Conservation (phyloP, 1,140 invertebrate genomes). For the Batillaria attramentaria region DNA sequence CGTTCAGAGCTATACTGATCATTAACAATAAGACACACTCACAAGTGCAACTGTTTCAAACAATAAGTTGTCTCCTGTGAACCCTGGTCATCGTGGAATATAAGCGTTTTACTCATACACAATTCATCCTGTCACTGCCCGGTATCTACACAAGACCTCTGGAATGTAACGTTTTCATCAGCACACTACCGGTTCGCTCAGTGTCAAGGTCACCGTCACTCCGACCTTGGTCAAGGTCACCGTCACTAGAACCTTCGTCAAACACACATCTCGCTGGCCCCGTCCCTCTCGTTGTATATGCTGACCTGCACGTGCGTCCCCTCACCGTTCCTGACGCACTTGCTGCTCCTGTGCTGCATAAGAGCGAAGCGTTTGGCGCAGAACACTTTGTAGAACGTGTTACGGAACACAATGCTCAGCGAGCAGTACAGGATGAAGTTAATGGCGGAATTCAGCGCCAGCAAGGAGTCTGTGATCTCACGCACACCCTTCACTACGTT, state of each 20-base stretch:
- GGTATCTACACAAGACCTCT: too few species aligned
- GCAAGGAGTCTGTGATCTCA: conserved; percentile 83
- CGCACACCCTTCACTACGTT: conserved; percentile 75
- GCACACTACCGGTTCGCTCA: too few species aligned
- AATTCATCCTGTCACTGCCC: too few species aligned
- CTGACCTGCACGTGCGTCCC: conserved; percentile 30
- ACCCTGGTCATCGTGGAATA: too few species aligned
- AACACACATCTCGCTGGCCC: neutral
- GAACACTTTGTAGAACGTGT: conserved; percentile 44
- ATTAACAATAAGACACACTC: too few species aligned
- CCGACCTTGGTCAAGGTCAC: too few species aligned
- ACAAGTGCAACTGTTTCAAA: too few species aligned
- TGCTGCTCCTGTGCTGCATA: conserved; percentile 22
- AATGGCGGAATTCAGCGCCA: conserved; percentile 80
- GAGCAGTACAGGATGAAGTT: conserved; percentile 86
- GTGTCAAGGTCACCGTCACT: too few species aligned
- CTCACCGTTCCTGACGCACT: conserved; percentile 14
- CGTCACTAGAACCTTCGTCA: neutral
- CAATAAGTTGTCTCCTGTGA: too few species aligned
- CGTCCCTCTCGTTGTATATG: conserved; percentile 5
- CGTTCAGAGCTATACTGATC: too few species aligned
- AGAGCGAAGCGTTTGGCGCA: conserved; percentile 33
- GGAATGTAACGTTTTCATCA: too few species aligned
- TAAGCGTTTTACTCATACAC: too few species aligned
- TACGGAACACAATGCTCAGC: conserved; percentile 80